Evolutionary conservation across 2,888 invertebrate species (phyloP), one percentile per base, ranked within the genome.

Genomic region (Tupiocoris notatus): DNA sequence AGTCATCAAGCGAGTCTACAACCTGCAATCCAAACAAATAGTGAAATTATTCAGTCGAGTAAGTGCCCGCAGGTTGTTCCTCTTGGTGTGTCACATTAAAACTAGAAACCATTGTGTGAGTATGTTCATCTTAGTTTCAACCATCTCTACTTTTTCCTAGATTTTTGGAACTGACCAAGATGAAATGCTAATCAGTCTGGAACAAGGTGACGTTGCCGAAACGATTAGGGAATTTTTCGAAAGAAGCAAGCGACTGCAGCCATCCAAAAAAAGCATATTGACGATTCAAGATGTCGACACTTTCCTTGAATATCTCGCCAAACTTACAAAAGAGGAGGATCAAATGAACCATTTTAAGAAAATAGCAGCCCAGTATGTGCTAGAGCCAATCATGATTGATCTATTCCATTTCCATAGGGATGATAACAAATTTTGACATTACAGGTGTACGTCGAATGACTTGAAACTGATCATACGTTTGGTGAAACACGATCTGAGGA

Each of bases 11-110:
- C 86, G 94, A 78, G 89, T 96, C 39, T 98, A 96, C 83, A 96
- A 97, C 86, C 85, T 98, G 66, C 94, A 95, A 86, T 95, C 92
- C 83, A 96, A 95, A 83, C 95, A 96, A 82, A 86, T 98, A 73
- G 86, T 95, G 0, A 96, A 97, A 84, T 84, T 96, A 62, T 96
- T 95, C 83, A 91, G 94, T 63, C 88, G 89, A 83, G 86, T 86
- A 80, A 81, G 80, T 80, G 23, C n/a, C n/a, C n/a, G n/a, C n/a
- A n/a, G n/a, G n/a, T n/a, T n/a, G n/a, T n/a, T n/a, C n/a, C n/a
- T n/a, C n/a, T n/a, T n/a, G n/a, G n/a, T n/a, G n/a, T n/a, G n/a
- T n/a, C n/a, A n/a, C n/a, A n/a, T n/a, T n/a, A n/a, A n/a, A n/a
- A n/a, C n/a, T n/a, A n/a, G n/a, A n/a, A n/a, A n/a, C n/a, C n/a